Evolutionary conservation across 1,140 invertebrate species (phyloP).

Genomic region (Drosophila busckii): DNA sequence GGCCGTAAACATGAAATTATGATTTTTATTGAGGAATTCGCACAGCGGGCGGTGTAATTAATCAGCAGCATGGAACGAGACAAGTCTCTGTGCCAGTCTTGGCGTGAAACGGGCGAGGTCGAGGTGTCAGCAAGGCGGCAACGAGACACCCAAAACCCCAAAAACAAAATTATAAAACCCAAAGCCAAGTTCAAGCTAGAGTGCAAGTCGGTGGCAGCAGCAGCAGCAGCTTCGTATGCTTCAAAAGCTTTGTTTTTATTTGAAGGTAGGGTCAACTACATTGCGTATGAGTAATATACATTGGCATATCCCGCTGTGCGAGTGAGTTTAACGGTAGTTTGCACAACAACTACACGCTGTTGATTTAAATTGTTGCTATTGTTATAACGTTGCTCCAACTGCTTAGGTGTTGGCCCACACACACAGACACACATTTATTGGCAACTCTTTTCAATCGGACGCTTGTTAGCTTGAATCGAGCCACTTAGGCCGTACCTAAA

Average conservation of each 20-base stretch:
- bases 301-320: conserved; percentile 47
- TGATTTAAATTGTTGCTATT: conserved; percentile 68
- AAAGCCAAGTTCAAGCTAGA: too few species aligned
- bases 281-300: conserved; percentile 53
- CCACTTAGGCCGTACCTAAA: conserved; percentile 72
- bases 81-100: conserved; percentile 1
- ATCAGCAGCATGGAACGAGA: conserved; percentile 56
- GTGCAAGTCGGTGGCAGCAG: conserved; percentile 32
- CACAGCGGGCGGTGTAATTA: conserved; percentile 76
- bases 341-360: conserved; percentile 69
- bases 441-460: conserved; percentile 31
- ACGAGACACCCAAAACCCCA: conserved; percentile 24
- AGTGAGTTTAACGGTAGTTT: conserved; percentile 77
- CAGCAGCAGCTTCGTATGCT: conserved; percentile 27
- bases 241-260: too few species aligned
- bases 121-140: conserved; percentile 58
- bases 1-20: conserved; percentile 71
- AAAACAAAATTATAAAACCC: too few species aligned
- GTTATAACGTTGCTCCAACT: conserved; percentile 27
- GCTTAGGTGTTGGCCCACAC: conserved; percentile 40
- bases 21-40: conserved; percentile 77
- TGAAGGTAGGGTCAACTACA: conserved; percentile 50
- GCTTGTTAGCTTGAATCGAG: conserved; percentile 41
- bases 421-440: conserved; percentile 3
- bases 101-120: conserved; percentile 58